Base-by-base conservation (phyloP, 2,797 vertebrate genomes). In the Enteromius anoplus region DNA sequence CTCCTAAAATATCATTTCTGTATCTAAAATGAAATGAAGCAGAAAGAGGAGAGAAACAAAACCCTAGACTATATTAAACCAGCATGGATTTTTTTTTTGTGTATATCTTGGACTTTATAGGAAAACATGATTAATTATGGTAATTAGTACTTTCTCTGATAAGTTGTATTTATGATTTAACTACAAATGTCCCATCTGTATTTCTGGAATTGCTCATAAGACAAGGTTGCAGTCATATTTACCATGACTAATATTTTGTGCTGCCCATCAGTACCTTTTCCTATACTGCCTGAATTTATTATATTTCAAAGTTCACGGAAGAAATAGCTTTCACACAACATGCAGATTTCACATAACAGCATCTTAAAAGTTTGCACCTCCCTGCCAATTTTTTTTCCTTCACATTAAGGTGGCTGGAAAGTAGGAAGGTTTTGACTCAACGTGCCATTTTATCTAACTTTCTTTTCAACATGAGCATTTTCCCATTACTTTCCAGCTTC, bases 401-500 rank as follows among this genome's bases (percentile, higher is more conserved):
- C 51, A 78, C 10, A n/a, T 55, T 64, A 79, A 75, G 37, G 29
- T 45, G 6, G 4, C 49, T 85, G 55, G 14, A 23, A 77, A 49
- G 32, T 40, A 26, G 64, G 23, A 23, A 47, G 69, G 32, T 78
- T 69, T 81, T 66, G 34, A 72, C 71, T 72, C 51, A 77, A 32
- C 11, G 19, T 71, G 49, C 19, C 47, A 23, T 73, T 77, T 78
- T 78, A 34, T 21, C 62, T 64, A 14, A 76, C 37, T 58, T 75
- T 76, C n/a, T 32, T 51, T 47, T 70, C 11, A 3, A 45, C 23
- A 2, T 7, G 49, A 71, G 12, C 29, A 47, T 60, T 71, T 78
- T 88, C 73, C 64, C 82, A 5, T 75, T 47, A 81, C 34, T 26
- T 26, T 72, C n/a, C 47, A 86, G 81, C 76, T 81, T 86, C 55